Conservation (phyloP, 2,113 vertebrate species). For the Cygnus buccinator region DNA sequence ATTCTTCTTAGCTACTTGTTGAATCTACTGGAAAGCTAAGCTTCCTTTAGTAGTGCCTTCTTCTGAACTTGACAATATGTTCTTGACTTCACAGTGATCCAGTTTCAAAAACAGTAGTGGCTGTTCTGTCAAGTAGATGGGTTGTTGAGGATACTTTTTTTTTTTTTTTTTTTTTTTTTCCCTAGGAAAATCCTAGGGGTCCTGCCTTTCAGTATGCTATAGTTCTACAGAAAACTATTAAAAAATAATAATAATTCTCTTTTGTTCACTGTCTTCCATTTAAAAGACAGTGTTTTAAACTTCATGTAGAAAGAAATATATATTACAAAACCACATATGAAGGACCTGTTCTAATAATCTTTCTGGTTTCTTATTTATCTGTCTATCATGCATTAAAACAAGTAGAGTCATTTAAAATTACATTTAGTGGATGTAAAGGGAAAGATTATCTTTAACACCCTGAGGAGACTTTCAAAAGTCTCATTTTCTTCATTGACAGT, state of each 20-base stretch:
- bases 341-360: not conserved
- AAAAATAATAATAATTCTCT: not conserved
- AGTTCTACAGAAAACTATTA: not conserved
- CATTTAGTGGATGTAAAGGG: not conserved
- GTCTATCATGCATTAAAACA: not conserved
- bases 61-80: not conserved
- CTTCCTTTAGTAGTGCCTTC: not conserved
- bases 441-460: not conserved
- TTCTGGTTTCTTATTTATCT: not conserved
- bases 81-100: not conserved
- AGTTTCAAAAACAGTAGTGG: not conserved
- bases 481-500: not conserved
- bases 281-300: not conserved
- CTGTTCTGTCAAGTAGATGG: not conserved
- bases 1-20: not conserved
- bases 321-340: not conserved
- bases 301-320: not conserved
- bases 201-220: not conserved
- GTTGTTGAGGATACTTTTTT: not conserved
- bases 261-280: not conserved
- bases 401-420: not conserved
- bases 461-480: accelerated
- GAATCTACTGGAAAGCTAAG: not conserved
- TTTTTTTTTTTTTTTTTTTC: not conserved
- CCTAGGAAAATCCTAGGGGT: not conserved